Conservation (phyloP, 92 coral and sea anemone species). For the Porites rus region DNA sequence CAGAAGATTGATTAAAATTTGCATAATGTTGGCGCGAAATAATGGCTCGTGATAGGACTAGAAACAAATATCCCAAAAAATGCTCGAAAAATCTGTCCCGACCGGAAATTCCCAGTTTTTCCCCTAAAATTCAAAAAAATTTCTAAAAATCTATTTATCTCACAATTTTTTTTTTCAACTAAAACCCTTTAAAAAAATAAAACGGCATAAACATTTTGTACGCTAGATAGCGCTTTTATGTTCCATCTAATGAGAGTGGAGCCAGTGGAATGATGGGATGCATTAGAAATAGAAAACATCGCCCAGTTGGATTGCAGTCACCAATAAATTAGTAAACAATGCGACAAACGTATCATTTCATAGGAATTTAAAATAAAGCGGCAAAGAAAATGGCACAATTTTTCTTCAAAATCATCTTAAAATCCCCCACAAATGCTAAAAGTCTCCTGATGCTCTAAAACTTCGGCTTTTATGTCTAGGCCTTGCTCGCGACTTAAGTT, state of each 20-base stretch:
- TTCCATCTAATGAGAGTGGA: no score
- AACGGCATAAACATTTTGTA: background rate
- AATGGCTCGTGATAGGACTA: background rate
- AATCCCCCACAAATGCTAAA: background rate
- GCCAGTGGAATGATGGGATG: background rate
- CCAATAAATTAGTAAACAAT: constrained; percentile 7
- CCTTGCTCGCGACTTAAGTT: background rate
- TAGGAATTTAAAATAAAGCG: constrained; percentile 8
- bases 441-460: constrained; percentile 16
- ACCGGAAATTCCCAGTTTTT: background rate
- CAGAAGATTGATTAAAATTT: no score
- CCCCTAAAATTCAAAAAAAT: background rate
- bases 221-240: no score
- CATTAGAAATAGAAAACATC: constrained; percentile 8
- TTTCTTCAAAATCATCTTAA: background rate
- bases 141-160: background rate
- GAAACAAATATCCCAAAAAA: constrained; percentile 1
- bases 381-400: background rate
- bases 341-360: background rate
- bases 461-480: constrained; percentile 7
- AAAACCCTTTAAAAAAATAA: background rate
- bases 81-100: constrained; percentile 2
- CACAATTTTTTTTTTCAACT: background rate
- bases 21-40: no score
- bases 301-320: constrained; percentile 14